Evolutionary conservation across 2,888 invertebrate genomes (phyloP), one percentile per base, ranked within the genome.

Genomic region (Callyntrura guangdongensis): DNA sequence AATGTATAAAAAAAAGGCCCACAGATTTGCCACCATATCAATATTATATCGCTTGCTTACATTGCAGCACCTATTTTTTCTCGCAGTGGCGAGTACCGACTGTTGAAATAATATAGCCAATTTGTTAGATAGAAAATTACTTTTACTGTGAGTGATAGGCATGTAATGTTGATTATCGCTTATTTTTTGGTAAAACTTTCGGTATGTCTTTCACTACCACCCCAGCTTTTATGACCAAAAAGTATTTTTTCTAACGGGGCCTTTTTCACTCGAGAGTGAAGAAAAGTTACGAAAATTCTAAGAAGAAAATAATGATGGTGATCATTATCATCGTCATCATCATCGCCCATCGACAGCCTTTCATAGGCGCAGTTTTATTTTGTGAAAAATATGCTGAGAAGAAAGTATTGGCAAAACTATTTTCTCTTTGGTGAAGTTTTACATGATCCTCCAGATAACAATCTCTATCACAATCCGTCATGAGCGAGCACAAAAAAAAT

Each of bases 371-470:
- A n/a, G n/a, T n/a, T n/a, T n/a, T n/a, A 11, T 17, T 5, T 22
- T 22, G 5, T 22, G 67, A 67, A 69, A 69, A 74, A 47, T 20
- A 22, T 47, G 47, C n/a, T 2, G 74, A 9, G 47, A 47, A 47
- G 27, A 74, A 74, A 74, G 74, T 74, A 74, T 45, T 74, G 36
- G 36, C 36, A 36, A 74, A 74, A 74, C 47, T 74, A 47, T 74
- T 74, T 47, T 74, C 12, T 64, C 59, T 67, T 6, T 27, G n/a
- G 27, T 9, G 11, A 2, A 9, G 14, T 4, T 67, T 14, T 27
- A 12, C 67, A 27, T 25, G 22, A 61, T 61, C 17, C 67, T 67
- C 67, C 47, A 22, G 49, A 74, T 22, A 49, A 49, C 49, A 49
- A 64, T 64, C 20, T n/a, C n/a, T n/a, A 74, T 74, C 47, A 22